phyloP scores from a whole-genome alignment of 2,113 vertebrate species.

The Excalfactoria chinensis region DNA sequence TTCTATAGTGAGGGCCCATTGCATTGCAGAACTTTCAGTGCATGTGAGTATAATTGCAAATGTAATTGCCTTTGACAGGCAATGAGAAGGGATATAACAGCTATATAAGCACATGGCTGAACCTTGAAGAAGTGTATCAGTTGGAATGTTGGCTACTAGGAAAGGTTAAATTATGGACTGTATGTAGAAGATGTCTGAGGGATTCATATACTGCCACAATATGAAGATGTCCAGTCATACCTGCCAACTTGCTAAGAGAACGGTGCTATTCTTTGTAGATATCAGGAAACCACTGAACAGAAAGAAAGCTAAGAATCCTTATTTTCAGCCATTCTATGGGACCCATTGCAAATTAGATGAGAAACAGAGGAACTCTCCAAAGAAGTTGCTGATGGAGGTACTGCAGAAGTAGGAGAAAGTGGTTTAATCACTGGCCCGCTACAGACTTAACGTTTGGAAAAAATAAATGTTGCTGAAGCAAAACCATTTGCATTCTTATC shows the following conservation, averaged over 20 bases:
- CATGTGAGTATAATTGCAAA: not conserved
- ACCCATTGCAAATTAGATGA: not conserved
- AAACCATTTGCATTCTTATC: not conserved
- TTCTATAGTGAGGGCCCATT: not conserved
- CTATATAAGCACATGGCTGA: not conserved
- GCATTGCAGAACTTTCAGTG: not conserved
- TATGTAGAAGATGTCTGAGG: not conserved
- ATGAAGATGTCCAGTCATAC: not conserved
- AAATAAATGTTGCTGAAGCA: not conserved
- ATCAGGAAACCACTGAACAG: not conserved
- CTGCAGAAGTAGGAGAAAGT: not conserved
- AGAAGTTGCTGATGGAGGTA: not conserved
- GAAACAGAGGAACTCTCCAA: not conserved
- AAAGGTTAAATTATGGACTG: not conserved
- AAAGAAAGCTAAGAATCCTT: not conserved
- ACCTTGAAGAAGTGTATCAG: not conserved
- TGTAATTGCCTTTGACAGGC: not conserved
- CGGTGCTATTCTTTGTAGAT: not conserved
- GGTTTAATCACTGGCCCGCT: not conserved
- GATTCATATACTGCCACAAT: not conserved
- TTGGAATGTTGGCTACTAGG: not conserved
- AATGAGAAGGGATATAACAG: not conserved
- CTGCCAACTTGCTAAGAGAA: not conserved
- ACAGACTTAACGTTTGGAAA: not conserved
- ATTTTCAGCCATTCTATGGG: not conserved